These are phyloP conservation scores for Aldrovandia affinis DNA, from an alignment of 2,797 vertebrate genomes.

Conservation along the genomic window DNA sequence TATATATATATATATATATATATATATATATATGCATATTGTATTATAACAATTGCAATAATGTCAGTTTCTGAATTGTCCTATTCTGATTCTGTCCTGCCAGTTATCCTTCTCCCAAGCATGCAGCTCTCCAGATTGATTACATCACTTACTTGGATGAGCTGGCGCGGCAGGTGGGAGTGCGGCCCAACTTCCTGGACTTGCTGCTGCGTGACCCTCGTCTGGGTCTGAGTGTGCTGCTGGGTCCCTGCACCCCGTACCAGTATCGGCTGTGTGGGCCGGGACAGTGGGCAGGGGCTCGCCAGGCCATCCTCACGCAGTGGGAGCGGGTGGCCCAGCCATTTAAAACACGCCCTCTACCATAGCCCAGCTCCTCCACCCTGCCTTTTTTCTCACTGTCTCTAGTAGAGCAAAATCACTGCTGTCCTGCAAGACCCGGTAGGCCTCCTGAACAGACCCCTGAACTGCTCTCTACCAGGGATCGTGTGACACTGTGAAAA, in stretches of 20 bases:
- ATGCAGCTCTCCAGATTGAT: conserved; percentile 64
- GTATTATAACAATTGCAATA: background rate
- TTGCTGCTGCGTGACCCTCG: conserved; percentile 76
- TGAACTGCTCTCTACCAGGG: background rate
- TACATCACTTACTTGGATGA: conserved; percentile 77
- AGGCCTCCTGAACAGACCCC: background rate
- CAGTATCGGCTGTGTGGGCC: conserved; percentile 81
- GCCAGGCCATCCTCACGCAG: conserved; percentile 79
- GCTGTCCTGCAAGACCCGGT: background rate
- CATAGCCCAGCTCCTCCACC: conserved; percentile 38
- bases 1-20: no score
- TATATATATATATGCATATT: no score
- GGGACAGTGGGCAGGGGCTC: conserved; percentile 79
- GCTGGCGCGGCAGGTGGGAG: conserved; percentile 67
- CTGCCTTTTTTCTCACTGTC: conserved; percentile 47
- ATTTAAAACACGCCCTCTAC: conserved; percentile 70
- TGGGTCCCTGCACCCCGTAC: conserved; percentile 80
- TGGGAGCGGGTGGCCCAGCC: conserved; percentile 76
- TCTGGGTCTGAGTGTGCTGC: conserved; percentile 72
- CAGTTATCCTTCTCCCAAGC: conserved; percentile 64
- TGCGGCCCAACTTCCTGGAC: conserved; percentile 69
- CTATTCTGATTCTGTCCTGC: background rate
- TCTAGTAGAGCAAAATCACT: conserved; percentile 38
- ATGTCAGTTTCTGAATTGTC: background rate
- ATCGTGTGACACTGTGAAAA: background rate